Base-by-base conservation (phyloP, 1,140 invertebrate species). In the Neodiprion pinetum region DNA sequence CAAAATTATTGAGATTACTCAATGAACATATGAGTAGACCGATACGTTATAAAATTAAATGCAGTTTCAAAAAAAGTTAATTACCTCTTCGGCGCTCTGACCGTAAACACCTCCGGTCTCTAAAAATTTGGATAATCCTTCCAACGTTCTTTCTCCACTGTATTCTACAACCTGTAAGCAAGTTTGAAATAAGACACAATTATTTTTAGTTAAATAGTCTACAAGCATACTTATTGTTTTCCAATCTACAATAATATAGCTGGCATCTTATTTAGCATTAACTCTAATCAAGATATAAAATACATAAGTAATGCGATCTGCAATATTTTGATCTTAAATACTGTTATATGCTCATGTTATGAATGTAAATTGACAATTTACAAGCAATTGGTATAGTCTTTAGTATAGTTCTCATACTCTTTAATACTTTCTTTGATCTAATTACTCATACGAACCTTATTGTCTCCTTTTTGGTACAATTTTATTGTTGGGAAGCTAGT, bases 401-500 rank as follows among this genome's bases (percentile, higher is more conserved):
- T 21, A 21, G 17, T 21, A 21, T 0, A 21, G 17, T 21, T 40
- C 2, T 40, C 28, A 40, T 40, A 3, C 28, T 40, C 2, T 40
- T 40, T 40, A 40, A 40, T 40, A 40, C 28, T 40, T 40, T 40
- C 28, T 40, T 40, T 40, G 2, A 40, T 40, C 1, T 40, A 21
- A 21, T 69, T 23, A 17, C 11, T 61, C 21, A 4, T 61, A 70
- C 81, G 83, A 88, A 97, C 96, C 89, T 97, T 93, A 88, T 98
- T 98, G 76, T 95, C 94, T 69, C 92, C 95, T 89, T 98, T 98
- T 78, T 95, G 95, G 92, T 97, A 99, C 78, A 98, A 92, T 85
- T 97, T 98, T 84, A 99, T 93, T 48, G 98, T 99, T 53, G 99
- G 99, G 94, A 98, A 99, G 77, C 94, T 97, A 74, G 93, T 93